Evolutionary conservation across 2,113 vertebrate species (phyloP).

Genomic region (Andinoacara biseriatus): DNA sequence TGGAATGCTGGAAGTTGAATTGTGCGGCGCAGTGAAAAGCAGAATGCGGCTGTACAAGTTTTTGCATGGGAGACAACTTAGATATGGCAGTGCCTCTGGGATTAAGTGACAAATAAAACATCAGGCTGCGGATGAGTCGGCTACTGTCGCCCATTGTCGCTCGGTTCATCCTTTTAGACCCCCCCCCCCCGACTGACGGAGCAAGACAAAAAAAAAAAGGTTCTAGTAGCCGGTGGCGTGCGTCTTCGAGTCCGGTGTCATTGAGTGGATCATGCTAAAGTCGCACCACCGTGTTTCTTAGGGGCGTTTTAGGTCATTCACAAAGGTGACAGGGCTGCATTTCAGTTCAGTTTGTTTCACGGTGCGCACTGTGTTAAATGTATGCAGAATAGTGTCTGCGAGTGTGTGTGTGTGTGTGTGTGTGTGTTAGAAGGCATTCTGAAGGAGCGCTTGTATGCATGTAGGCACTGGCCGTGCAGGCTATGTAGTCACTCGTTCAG

Average conservation of each 20-base stretch:
- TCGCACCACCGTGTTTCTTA: background rate
- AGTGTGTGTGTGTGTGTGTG: background rate
- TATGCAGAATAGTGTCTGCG: background rate
- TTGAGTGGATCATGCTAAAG: background rate
- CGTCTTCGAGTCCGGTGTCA: constrained; percentile 24
- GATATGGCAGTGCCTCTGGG: constrained; percentile 10
- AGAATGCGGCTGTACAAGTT: constrained; percentile 72
- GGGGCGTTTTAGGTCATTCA: background rate
- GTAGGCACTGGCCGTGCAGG: background rate
- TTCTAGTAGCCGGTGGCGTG: constrained; percentile 31
- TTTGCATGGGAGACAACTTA: constrained; percentile 51
- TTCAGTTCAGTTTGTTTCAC: constrained; percentile 25
- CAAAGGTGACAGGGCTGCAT: background rate
- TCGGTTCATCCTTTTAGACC: background rate
- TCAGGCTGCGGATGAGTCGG: constrained; percentile 4
- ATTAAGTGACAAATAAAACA: background rate
- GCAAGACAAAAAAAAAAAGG: constrained; percentile 23
- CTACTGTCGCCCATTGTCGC: background rate
- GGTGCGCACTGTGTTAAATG: constrained; percentile 35
- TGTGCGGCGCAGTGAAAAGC: constrained; percentile 38
- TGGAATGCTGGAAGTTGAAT: constrained; percentile 73
- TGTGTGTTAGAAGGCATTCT: background rate
- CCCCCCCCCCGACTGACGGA: constrained; percentile 9
- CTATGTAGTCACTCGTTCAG: constrained; percentile 20
- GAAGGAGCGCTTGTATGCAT: constrained; percentile 14